Percentiles rank a stretch among this genome's conserved stretches.
These are phyloP conservation scores for Platynereis dumerilii DNA, from an alignment of 2,888 invertebrate species.

Conservation along the genomic window DNA sequence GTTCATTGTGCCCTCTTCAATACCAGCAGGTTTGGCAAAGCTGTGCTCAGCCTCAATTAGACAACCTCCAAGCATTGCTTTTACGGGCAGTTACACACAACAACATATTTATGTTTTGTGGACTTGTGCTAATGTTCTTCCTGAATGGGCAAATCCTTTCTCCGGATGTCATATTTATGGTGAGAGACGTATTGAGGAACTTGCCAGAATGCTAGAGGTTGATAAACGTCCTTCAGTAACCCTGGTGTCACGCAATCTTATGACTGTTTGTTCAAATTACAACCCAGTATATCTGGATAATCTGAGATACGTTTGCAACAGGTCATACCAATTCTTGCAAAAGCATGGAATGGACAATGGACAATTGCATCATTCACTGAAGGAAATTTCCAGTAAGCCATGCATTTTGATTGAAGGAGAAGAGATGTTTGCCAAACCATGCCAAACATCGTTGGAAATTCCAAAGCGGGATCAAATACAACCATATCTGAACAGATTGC, in stretches of 20 bases:
- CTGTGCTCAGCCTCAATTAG: slow-evolving; percentile 19
- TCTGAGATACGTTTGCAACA: slow-evolving; percentile 27
- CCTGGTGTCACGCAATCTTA: too few species aligned
- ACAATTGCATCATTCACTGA: slow-evolving; percentile 22
- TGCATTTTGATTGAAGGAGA: slow-evolving; percentile 33
- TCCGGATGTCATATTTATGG: too few species aligned
- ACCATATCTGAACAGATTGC: slow-evolving; percentile 41
- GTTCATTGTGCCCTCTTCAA: slow-evolving; percentile 28
- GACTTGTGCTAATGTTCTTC: slow-evolving; percentile 35
- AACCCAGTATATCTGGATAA: too few species aligned
- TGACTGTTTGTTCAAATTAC: too few species aligned
- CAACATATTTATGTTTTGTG: slow-evolving; percentile 27
- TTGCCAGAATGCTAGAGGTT: too few species aligned
- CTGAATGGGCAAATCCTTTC: slow-evolving; percentile 36
- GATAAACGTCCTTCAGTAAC: too few species aligned
- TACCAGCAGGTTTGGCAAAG: slow-evolving; percentile 6
- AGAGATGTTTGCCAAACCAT: slow-evolving; percentile 31
- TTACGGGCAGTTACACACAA: slow-evolving; percentile 27
- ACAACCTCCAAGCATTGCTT: slow-evolving; percentile 27
- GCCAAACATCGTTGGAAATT: slow-evolving; percentile 35
- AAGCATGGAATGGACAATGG: slow-evolving; percentile 15
- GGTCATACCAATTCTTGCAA: slow-evolving; percentile 27
- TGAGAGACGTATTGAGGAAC: too few species aligned
- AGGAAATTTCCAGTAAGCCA: slow-evolving; percentile 16
- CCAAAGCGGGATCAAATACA: slow-evolving; percentile 36